Percentiles rank a stretch among this genome's conserved stretches.
Conservation (phyloP, 2,888 invertebrate genomes). For the Syrphus vitripennis region DNA sequence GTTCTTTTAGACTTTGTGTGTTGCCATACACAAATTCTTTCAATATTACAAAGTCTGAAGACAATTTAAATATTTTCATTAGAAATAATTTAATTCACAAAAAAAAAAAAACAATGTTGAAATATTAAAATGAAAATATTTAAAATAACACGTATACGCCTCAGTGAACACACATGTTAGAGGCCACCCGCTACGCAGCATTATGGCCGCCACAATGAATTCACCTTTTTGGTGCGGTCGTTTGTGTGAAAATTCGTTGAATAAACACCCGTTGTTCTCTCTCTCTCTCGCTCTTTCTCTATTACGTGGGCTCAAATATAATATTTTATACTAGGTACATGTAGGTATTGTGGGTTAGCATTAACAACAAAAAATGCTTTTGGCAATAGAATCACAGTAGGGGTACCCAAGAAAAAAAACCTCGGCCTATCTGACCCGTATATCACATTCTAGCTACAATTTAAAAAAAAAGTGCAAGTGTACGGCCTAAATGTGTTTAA, state of each 20-base stretch:
- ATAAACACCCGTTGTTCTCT: neutral
- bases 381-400: neutral
- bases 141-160: slow-evolving; percentile 19
- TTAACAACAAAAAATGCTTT: neutral
- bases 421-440: neutral
- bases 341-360: neutral
- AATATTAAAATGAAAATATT: neutral
- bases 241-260: neutral
- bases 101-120: neutral
- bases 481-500: slow-evolving; percentile 6
- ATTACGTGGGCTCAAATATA: too few species aligned
- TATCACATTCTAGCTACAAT: neutral
- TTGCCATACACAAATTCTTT: neutral
- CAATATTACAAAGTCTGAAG: neutral
- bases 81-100: neutral
- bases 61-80: neutral
- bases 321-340: too few species aligned
- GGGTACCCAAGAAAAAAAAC: neutral
- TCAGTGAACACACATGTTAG: neutral
- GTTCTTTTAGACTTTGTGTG: too few species aligned
- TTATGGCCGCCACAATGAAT: neutral
- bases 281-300: neutral
- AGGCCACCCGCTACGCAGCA: neutral
- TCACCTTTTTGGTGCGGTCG: neutral
- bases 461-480: neutral